Evolutionary conservation across 2,888 invertebrate genomes (phyloP).

Genomic region (Dichetophora obliterata): DNA sequence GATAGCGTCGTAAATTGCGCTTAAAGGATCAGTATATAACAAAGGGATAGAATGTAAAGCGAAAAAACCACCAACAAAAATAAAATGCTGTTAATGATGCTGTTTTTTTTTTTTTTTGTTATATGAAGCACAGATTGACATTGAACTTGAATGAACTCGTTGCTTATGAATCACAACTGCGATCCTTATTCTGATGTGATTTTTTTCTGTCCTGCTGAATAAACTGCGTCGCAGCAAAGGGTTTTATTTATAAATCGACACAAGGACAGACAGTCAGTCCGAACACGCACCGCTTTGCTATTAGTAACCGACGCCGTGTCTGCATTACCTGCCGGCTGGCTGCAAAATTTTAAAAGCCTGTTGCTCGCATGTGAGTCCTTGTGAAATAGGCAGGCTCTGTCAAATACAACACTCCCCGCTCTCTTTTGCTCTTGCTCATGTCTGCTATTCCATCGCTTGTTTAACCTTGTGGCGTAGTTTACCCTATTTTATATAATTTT

Average conservation of each 20-base stretch:
- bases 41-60: background rate
- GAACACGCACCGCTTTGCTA: background rate
- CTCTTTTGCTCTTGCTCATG: background rate
- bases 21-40: slow-evolving; percentile 4
- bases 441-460: slow-evolving; percentile 5
- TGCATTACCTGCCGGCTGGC: background rate
- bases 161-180: slow-evolving; percentile 19
- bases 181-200: background rate
- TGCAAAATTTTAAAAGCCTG: background rate
- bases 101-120: background rate
- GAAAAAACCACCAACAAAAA: background rate
- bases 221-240: slow-evolving; percentile 13
- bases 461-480: slow-evolving; percentile 66
- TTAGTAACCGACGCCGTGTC: background rate
- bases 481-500: slow-evolving; percentile 61
- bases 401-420: too few relatives aligned
- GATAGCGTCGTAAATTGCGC: background rate
- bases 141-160: slow-evolving; percentile 60
- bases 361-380: background rate
- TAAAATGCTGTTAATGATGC: background rate
- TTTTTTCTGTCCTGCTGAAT: background rate
- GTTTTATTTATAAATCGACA: background rate
- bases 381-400: background rate
- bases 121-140: slow-evolving; percentile 51
- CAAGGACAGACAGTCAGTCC: background rate